A percentile compares a stretch with the other conserved stretches of the same genome.
Evolutionary conservation across 2,113 vertebrate species (phyloP).

Genomic region (Lamprotornis superbus): DNA sequence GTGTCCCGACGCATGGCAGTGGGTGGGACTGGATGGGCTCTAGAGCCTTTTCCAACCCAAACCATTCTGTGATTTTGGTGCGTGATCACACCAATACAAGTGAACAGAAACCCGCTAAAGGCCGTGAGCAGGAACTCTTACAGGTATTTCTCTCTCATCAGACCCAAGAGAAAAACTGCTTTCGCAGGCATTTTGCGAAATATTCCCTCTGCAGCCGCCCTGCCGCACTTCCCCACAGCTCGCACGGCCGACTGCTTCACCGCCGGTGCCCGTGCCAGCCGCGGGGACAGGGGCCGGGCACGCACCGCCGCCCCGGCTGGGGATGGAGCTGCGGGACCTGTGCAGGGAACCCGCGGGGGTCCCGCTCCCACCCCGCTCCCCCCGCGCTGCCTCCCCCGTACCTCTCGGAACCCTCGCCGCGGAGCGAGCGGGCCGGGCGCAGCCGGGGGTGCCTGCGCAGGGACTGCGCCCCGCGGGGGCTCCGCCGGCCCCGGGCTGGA

Average conservation of each 20-base stretch:
- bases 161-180: neutral
- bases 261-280: neutral
- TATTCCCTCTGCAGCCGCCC: neutral
- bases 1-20: accelerated
- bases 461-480: neutral
- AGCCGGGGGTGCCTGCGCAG: neutral
- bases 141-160: neutral
- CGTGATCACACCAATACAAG: neutral
- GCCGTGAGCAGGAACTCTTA: neutral
- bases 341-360: neutral
- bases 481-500: neutral
- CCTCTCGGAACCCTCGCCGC: neutral
- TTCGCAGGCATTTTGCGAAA: neutral
- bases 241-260: slow-evolving; percentile 34
- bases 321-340: neutral
- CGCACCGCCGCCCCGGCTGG: neutral
- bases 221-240: slow-evolving; percentile 42
- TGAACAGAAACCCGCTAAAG: neutral
- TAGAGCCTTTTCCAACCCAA: neutral
- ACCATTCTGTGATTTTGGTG: too few species aligned
- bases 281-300: neutral
- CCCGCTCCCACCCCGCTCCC: neutral
- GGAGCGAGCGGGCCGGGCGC: neutral
- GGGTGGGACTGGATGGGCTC: neutral
- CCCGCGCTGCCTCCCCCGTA: neutral